Evolutionary conservation across 2,888 invertebrate genomes (phyloP).

Genomic region (Drosophila pseudotakahashii): DNA sequence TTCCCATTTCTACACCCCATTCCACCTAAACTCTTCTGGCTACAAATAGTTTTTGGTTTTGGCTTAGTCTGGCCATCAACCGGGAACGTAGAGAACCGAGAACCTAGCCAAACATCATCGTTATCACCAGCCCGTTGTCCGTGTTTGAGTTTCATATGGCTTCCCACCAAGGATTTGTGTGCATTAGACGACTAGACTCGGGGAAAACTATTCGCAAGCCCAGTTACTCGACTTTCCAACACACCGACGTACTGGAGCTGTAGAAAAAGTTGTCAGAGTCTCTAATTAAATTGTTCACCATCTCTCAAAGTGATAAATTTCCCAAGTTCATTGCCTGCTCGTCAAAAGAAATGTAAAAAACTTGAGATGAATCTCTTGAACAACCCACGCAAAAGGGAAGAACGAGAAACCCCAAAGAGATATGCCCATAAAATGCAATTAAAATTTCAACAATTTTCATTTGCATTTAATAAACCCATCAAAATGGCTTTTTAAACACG

Average conservation of each 20-base stretch:
- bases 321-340: slow-evolving; percentile 38
- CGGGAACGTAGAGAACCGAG: neutral
- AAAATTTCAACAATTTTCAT: slow-evolving; percentile 73
- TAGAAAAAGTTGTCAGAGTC: slow-evolving; percentile 38
- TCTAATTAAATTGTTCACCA: slow-evolving; percentile 45
- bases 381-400: slow-evolving; percentile 46
- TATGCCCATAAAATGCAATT: slow-evolving; percentile 68
- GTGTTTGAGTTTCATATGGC: slow-evolving; percentile 71
- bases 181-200: slow-evolving; percentile 45
- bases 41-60: slow-evolving; percentile 64
- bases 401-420: slow-evolving; percentile 14
- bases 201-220: slow-evolving; percentile 30
- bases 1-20: neutral
- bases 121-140: slow-evolving; percentile 68
- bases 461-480: slow-evolving; percentile 78
- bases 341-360: slow-evolving; percentile 5
- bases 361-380: slow-evolving; percentile 24
- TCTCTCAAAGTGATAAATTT: slow-evolving; percentile 38
- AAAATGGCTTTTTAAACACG: slow-evolving; percentile 55
- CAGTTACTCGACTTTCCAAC: slow-evolving; percentile 22
- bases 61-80: slow-evolving; percentile 32
- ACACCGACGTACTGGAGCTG: slow-evolving; percentile 6
- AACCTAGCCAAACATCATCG: slow-evolving; percentile 67
- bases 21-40: slow-evolving; percentile 20
- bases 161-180: slow-evolving; percentile 70